A percentile compares a stretch with the other conserved stretches of the same genome.
These are phyloP conservation scores for Eumerus sabulonum DNA, from an alignment of 2,888 invertebrate species.

Conservation along the genomic window DNA sequence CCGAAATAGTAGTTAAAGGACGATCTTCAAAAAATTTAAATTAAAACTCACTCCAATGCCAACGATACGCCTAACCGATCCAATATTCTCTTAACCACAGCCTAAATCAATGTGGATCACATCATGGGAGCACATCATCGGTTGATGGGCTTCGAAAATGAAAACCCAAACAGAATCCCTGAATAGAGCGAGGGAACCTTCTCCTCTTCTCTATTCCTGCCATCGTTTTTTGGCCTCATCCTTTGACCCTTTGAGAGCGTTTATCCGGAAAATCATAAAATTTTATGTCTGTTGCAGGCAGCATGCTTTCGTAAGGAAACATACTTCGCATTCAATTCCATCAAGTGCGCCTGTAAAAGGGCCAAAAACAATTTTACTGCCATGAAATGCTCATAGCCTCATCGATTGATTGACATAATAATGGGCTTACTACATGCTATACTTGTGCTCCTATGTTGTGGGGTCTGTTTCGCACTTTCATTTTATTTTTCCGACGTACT, in stretches of 20 bases:
- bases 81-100: constrained; percentile 22
- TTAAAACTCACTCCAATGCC: constrained; percentile 39
- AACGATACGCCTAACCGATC: constrained; percentile 5
- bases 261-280: constrained; percentile 56
- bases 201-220: neutral
- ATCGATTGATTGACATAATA: constrained; percentile 58
- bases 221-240: too few species aligned
- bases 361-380: constrained; percentile 47
- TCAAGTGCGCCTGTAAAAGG: constrained; percentile 59
- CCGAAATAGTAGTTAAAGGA: too few species aligned
- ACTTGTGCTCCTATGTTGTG: constrained; percentile 1
- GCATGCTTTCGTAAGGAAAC: neutral
- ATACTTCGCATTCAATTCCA: constrained; percentile 51
- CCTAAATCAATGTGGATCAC: constrained; percentile 5
- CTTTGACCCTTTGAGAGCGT: constrained; percentile 2
- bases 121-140: neutral
- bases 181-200: constrained; percentile 20
- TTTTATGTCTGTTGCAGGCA: constrained; percentile 12
- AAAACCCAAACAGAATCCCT: neutral
- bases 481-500: neutral
- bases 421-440: constrained; percentile 23
- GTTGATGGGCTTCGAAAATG: too few species aligned
- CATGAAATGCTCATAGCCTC: constrained; percentile 29
- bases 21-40: neutral
- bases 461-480: neutral